Evolutionary conservation across 2,888 invertebrate species (phyloP), one percentile per base, ranked within the genome.

Genomic region (Ryuthela nishihirai): DNA sequence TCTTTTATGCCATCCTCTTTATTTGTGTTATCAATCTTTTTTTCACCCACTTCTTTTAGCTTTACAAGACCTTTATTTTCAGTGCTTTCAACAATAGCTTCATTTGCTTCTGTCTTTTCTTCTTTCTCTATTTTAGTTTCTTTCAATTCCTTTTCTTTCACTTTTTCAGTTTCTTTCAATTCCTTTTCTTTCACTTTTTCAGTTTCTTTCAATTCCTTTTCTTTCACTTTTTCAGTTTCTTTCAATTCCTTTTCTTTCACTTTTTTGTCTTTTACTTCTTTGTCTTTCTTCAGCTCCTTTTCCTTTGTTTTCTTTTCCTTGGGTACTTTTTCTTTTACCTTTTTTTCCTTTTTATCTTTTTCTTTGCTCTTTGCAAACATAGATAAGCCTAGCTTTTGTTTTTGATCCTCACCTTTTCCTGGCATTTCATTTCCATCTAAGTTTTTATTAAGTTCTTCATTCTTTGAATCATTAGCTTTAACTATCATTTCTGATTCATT

Each of bases 111-210:
- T 25, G 49, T 64, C 18, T 63, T 50, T 17, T 64, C 64, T 26
- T 61, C 59, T 10, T 47, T 46, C 32, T 45, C 43, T 29, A 54
- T 59, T 40, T 59, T 48, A 23, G 47, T 54, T 5, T 62, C 38
- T 39, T 62, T 44, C n/a, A 43, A 38, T 15, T 71, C 70, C 24
- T 70, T 68, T 20, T 69, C 67, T 52, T 46, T 44, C n/a, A 32
- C 55, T 65, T 67, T 46, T 62, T 65, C 21, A 6, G 21, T 18
- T 6, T 44, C 49, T 34, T 54, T 54, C 21, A 25, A 42, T 49
- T 21, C 29, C 25, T 9, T 48, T 40, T 17, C 47, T 46, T 20
- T 49, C 40, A 29, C 42, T 34, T 47, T 49, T 34, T 35, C n/a
- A n/a, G n/a, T 55, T 9, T 43, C 56, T 49, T 55, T 60, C n/a